A percentile compares a stretch with the other conserved stretches of the same genome.
phyloP scores from a whole-genome alignment of 92 coral and sea anemone genomes.

The Parazoanthus swiftii region DNA sequence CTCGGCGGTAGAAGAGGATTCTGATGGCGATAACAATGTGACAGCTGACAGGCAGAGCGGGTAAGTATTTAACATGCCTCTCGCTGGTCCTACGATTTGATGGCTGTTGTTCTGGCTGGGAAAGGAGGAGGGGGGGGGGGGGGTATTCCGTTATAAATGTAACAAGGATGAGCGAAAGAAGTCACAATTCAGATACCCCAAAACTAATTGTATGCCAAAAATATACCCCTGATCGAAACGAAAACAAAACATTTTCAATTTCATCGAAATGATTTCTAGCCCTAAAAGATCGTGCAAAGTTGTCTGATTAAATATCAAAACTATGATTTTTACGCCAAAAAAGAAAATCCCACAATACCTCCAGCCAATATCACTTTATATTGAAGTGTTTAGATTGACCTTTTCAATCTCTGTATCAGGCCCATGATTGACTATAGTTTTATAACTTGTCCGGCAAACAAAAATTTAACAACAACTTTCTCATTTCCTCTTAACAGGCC shows the following conservation, averaged over 20 bases:
- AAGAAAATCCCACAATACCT: too few species aligned
- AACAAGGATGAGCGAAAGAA: not conserved
- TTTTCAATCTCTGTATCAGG: not conserved
- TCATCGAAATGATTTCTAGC: not conserved
- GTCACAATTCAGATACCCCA: not conserved
- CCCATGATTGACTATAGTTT: not conserved
- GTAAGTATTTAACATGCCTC: not conserved
- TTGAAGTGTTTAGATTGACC: too few species aligned
- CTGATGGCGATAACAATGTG: not conserved
- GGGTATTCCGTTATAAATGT: too few species aligned
- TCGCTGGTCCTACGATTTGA: not conserved
- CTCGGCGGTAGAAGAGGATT: not conserved
- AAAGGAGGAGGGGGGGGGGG: too few species aligned
- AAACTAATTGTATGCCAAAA: too few species aligned
- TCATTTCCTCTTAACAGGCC: not conserved
- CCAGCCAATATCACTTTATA: too few species aligned
- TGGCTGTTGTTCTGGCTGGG: not conserved
- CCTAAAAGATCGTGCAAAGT: not conserved
- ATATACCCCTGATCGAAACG: not conserved
- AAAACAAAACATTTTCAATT: not conserved
- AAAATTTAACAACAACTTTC: not conserved
- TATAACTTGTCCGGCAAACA: constrained; percentile 27
- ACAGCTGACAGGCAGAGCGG: not conserved
- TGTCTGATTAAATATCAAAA: not conserved
- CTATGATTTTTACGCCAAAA: too few species aligned